phyloP scores from a whole-genome alignment of 2,113 vertebrate genomes.

The Sceloporus undulatus region DNA sequence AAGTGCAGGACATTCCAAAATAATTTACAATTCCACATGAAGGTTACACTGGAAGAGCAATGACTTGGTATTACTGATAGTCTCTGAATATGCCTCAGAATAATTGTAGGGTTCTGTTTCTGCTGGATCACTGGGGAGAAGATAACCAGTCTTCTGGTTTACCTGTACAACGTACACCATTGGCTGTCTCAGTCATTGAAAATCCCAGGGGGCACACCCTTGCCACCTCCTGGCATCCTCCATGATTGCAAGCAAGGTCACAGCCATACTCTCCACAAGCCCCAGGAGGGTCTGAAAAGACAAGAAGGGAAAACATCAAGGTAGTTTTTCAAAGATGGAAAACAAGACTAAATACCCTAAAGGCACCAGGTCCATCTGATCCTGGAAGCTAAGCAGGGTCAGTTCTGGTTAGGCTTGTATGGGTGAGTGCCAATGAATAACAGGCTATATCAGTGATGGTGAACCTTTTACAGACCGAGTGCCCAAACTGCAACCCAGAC shows the following conservation, averaged over 20 bases:
- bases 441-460: too few relatives aligned
- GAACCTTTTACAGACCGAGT: too few relatives aligned
- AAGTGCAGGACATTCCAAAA: background rate
- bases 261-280: constrained; percentile 83
- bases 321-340: background rate
- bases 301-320: fast-evolving
- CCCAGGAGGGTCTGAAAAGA: constrained; percentile 48
- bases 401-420: too few relatives aligned
- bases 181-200: constrained; percentile 79
- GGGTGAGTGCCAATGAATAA: too few relatives aligned
- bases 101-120: background rate
- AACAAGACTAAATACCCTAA: too few relatives aligned
- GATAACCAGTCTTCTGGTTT: constrained; percentile 22
- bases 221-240: constrained; percentile 82
- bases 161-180: constrained; percentile 81
- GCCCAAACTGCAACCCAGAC: too few relatives aligned
- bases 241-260: constrained; percentile 81
- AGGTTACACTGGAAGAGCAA: background rate
- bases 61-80: background rate
- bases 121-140: background rate
- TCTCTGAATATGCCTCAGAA: background rate
- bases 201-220: constrained; percentile 84
- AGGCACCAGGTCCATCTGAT: too few relatives aligned
- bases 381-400: too few relatives aligned
- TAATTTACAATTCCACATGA: background rate